A percentile compares a stretch with the other conserved stretches of the same genome.
These are phyloP conservation scores for Micropterix aruncella DNA, from an alignment of 2,888 invertebrate species.

Conservation along the genomic window DNA sequence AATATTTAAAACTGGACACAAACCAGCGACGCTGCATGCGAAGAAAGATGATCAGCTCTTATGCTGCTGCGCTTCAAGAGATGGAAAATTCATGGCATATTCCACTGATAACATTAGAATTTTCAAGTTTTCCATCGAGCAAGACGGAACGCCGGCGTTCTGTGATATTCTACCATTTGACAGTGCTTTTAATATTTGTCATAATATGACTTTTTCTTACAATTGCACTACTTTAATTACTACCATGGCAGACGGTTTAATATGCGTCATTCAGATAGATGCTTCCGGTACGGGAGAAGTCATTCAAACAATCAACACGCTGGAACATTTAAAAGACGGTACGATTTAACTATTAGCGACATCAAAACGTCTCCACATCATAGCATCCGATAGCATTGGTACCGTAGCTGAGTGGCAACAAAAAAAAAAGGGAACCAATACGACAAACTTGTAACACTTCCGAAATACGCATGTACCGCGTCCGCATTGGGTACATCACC, in stretches of 20 bases:
- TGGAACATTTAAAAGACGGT: conserved; percentile 32
- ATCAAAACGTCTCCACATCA: conserved; percentile 29
- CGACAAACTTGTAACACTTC: neutral
- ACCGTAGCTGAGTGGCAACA: conserved; percentile 49
- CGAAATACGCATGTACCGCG: neutral
- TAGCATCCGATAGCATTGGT: conserved; percentile 50
- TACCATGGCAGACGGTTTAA: conserved; percentile 21
- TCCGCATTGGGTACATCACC: neutral
- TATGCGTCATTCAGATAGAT: conserved; percentile 26
- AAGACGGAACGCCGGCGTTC: conserved; percentile 17
- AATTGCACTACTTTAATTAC: conserved; percentile 26
- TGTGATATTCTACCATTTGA: conserved; percentile 21
- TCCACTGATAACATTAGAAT: conserved; percentile 54
- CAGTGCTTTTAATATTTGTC: conserved; percentile 19
- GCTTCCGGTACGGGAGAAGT: conserved; percentile 19
- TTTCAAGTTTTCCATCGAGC: conserved; percentile 44
- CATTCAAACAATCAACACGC: conserved; percentile 21
- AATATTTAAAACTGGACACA: too few relatives aligned
- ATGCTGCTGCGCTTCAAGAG: conserved; percentile 54
- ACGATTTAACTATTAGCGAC: conserved; percentile 31
- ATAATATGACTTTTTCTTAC: conserved; percentile 24
- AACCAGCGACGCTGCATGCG: neutral
- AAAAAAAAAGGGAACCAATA: neutral
- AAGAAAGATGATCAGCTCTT: conserved; percentile 43
- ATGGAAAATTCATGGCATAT: conserved; percentile 61